A percentile compares a stretch with the other conserved stretches of the same genome.
Evolutionary conservation across 2,888 invertebrate genomes (phyloP).

Genomic region (Lasioglossum oenotherae): DNA sequence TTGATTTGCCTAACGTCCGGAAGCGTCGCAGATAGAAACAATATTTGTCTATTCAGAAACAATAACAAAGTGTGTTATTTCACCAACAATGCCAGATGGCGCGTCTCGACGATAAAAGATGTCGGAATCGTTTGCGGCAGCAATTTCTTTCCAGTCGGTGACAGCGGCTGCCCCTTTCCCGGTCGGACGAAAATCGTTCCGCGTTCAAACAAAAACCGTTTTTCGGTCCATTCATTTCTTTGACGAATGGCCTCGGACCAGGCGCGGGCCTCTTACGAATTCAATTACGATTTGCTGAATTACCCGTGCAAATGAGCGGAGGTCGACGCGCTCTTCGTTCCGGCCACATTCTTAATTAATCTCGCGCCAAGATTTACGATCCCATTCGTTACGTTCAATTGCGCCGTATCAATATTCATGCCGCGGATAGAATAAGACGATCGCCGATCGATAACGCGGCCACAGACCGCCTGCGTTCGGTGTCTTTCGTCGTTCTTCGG

Average conservation of each 20-base stretch:
- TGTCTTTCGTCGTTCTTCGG: not conserved
- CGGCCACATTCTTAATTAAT: constrained; percentile 65
- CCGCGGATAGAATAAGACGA: constrained; percentile 48
- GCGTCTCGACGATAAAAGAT: not conserved
- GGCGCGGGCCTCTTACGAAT: constrained; percentile 59
- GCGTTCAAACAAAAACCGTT: constrained; percentile 13
- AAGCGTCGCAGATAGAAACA: not conserved
- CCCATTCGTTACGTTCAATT: constrained; percentile 71
- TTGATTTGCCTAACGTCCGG: not conserved
- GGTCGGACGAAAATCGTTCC: constrained; percentile 10
- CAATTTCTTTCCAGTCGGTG: not conserved
- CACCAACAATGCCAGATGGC: not conserved
- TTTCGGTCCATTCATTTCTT: constrained; percentile 63
- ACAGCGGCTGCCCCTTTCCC: not conserved
- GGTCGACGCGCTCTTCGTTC: constrained; percentile 43
- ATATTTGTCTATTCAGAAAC: not conserved
- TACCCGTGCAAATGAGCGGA: constrained; percentile 72
- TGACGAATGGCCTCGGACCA: constrained; percentile 68
- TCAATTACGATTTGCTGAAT: constrained; percentile 74
- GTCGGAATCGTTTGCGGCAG: not conserved
- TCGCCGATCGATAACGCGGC: constrained; percentile 45
- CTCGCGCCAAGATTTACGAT: constrained; percentile 70
- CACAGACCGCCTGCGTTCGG: no score
- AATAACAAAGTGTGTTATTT: not conserved
- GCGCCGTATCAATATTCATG: constrained; percentile 70